phyloP scores from a whole-genome alignment of 2,797 vertebrate genomes.

The Masticophis lateralis region DNA sequence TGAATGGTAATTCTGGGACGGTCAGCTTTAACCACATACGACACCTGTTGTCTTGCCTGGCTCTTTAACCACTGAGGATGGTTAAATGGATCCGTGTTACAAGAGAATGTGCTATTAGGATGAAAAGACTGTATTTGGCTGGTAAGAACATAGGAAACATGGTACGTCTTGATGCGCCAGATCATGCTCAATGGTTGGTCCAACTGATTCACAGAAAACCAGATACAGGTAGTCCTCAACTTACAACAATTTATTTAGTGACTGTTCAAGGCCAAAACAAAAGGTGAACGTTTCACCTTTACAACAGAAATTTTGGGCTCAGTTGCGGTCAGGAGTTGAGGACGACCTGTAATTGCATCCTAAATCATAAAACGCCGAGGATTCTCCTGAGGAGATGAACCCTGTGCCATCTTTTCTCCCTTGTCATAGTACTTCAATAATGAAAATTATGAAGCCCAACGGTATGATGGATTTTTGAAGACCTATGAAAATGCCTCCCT shows the following conservation, averaged over 20 bases:
- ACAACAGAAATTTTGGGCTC: not conserved
- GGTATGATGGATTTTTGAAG: conserved; percentile 89
- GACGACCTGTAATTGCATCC: not conserved
- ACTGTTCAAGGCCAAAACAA: not conserved
- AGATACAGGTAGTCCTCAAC: not conserved
- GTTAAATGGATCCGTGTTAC: not conserved
- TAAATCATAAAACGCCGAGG: not conserved
- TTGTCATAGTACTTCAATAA: conserved; percentile 96
- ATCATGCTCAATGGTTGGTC: not conserved
- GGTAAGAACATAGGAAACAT: not conserved
- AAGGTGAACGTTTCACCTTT: too few relatives aligned
- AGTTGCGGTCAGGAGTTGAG: not conserved
- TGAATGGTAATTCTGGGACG: not conserved
- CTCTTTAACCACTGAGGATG: not conserved
- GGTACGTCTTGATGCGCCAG: too few relatives aligned
- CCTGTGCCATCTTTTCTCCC: not conserved
- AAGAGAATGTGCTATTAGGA: too few relatives aligned
- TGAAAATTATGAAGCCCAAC: conserved; percentile 93
- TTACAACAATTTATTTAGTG: not conserved
- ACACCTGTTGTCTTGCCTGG: not conserved
- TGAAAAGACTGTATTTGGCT: not conserved
- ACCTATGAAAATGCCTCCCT: conserved; percentile 89
- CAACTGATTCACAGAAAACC: not conserved
- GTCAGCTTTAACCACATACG: not conserved
- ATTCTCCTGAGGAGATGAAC: not conserved